These are phyloP conservation scores for Apotomis capreana DNA, from an alignment of 2,888 invertebrate species.

Conservation along the genomic window DNA sequence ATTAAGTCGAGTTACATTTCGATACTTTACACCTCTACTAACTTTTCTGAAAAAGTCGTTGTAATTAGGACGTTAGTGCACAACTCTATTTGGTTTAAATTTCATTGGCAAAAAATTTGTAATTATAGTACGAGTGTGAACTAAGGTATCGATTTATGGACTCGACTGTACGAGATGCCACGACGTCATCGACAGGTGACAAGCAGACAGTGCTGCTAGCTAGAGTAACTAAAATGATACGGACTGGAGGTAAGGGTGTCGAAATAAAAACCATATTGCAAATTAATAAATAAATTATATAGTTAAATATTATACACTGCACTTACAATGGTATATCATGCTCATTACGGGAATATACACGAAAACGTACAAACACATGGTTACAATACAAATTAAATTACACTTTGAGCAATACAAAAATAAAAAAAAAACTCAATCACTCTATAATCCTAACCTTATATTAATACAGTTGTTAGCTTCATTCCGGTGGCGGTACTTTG, in stretches of 20 bases:
- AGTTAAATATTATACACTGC: conserved; percentile 82
- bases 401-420: conserved; percentile 82
- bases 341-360: conserved; percentile 78
- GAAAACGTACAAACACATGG: conserved; percentile 75
- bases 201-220: too few relatives aligned
- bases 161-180: too few relatives aligned
- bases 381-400: conserved; percentile 70
- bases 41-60: too few relatives aligned
- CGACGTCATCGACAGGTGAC: too few relatives aligned
- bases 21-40: too few relatives aligned
- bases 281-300: conserved; percentile 84
- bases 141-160: too few relatives aligned
- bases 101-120: too few relatives aligned
- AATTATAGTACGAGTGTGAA: too few relatives aligned
- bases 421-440: conserved; percentile 75
- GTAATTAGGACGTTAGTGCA: too few relatives aligned
- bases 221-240: too few relatives aligned
- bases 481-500: conserved; percentile 52
- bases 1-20: too few relatives aligned
- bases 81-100: too few relatives aligned
- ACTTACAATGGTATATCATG: conserved; percentile 76
- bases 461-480: conserved; percentile 48
- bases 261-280: conserved; percentile 56
- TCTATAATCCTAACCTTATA: conserved; percentile 66
- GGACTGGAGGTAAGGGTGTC: not conserved